Evolutionary conservation across 2,888 invertebrate genomes (phyloP).

Genomic region (Hydrotaea cyrtoneurina): DNA sequence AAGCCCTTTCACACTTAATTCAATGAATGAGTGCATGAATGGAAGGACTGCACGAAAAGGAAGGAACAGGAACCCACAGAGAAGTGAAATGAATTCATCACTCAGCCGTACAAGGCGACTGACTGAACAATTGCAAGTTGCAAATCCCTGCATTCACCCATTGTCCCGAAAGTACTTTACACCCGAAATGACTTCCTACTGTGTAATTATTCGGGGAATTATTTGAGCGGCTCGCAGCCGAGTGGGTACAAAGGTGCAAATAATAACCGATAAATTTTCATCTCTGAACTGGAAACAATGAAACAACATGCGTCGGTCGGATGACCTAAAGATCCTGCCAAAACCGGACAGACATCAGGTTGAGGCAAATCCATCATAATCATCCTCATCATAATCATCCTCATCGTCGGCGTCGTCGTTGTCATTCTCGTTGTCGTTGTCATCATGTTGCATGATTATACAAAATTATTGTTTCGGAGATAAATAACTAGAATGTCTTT

Average conservation of each 20-base stretch:
- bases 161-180: slow-evolving; percentile 55
- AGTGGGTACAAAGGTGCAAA: slow-evolving; percentile 76
- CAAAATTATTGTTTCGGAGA: slow-evolving; percentile 39
- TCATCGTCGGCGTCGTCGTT: too few relatives aligned
- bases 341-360: neutral
- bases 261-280: slow-evolving; percentile 79
- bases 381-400: slow-evolving; percentile 17
- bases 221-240: neutral
- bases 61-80: slow-evolving; percentile 23
- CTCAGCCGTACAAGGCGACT: neutral
- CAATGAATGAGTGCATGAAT: slow-evolving; percentile 35
- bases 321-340: slow-evolving; percentile 44
- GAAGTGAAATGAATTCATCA: slow-evolving; percentile 47
- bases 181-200: slow-evolving; percentile 74
- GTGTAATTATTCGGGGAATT: slow-evolving; percentile 75
- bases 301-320: slow-evolving; percentile 52
- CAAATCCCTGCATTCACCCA: slow-evolving; percentile 49
- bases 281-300: slow-evolving; percentile 63
- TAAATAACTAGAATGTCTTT: neutral
- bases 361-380: slow-evolving; percentile 45
- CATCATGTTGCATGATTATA: slow-evolving; percentile 47
- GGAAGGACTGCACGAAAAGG: too few relatives aligned
- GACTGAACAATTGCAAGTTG: slow-evolving; percentile 38
- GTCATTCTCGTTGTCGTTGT: too few relatives aligned
- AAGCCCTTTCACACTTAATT: slow-evolving; percentile 77